Percentiles rank a stretch among this genome's conserved stretches.
Evolutionary conservation across 2,888 invertebrate species (phyloP).

Genomic region (Drosophila meridionalis): DNA sequence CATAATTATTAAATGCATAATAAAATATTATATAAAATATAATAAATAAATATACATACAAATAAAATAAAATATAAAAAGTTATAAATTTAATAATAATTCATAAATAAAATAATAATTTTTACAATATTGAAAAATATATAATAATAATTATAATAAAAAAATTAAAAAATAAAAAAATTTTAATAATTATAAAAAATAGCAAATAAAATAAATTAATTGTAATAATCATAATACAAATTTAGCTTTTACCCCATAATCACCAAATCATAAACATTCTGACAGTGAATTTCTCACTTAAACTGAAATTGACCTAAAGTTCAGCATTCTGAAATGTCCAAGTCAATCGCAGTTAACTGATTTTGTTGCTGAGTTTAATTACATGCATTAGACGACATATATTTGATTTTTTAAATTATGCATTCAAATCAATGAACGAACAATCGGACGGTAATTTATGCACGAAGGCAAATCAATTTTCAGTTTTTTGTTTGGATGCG

Average conservation of each 20-base stretch:
- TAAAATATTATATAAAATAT: too few relatives aligned
- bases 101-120: too few relatives aligned
- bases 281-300: background rate
- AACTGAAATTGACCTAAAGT: background rate
- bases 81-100: too few relatives aligned
- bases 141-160: too few relatives aligned
- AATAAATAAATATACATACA: too few relatives aligned
- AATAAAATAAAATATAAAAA: too few relatives aligned
- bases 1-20: too few relatives aligned
- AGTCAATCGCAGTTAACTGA: constrained; percentile 34
- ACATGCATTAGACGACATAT: constrained; percentile 65
- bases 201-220: background rate
- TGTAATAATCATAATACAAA: background rate
- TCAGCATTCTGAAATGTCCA: background rate
- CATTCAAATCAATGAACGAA: constrained; percentile 49
- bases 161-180: too few relatives aligned
- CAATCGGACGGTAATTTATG: constrained; percentile 63
- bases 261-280: background rate
- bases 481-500: constrained; percentile 52
- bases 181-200: background rate
- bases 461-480: constrained; percentile 72
- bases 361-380: constrained; percentile 53
- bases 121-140: too few relatives aligned
- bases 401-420: constrained; percentile 71
- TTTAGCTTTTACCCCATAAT: background rate